Evolutionary conservation across 2,888 invertebrate species (phyloP), one percentile per base, ranked within the genome.

Genomic region (Petrophora chlorosata): DNA sequence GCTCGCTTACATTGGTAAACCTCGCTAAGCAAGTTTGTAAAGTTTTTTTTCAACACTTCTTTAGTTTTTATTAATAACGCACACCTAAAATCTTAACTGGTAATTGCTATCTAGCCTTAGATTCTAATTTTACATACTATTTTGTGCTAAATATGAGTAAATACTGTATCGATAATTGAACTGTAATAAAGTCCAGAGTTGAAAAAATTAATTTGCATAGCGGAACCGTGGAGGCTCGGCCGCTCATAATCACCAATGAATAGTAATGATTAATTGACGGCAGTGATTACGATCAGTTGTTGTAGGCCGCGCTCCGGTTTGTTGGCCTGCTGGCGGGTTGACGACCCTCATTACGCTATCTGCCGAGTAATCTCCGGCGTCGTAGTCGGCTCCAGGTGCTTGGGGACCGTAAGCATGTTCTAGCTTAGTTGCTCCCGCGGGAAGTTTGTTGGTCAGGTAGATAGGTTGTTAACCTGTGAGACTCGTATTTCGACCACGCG

Each of bases 281-380:
- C 38, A 13, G 39, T 23, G 30, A 46, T 32, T 30, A 32, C 22
- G 26, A 33, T 14, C 8, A 32, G 26, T 29, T 34, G 35, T 22
- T 42, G 40, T 34, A 39, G 35, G 30, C 16, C 43, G 45, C 56
- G 59, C 57, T 53, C 54, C 63, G 29, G 30, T 57, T 53, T 56
- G 66, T 50, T 58, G 65, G 61, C 61, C 60, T 46, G 47, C 42
- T 38, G 36, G 34, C 41, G 17, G 44, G 46, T 29, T 32, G 48
- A 26, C 44, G 56, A 46, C 48, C 70, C 65, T 19, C 65, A 56
- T 61, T 65, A 61, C 58, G 50, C 61, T 56, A 59, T 45, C 51
- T 53, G 53, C 36, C 56, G 57, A 59, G 59, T 61, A 51, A 60
- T 43, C 59, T 57, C 47, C 47, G 51, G 47, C 47, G 57, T 55